phyloP scores from a whole-genome alignment of 2,797 vertebrate species.

The Caiman crocodilus region DNA sequence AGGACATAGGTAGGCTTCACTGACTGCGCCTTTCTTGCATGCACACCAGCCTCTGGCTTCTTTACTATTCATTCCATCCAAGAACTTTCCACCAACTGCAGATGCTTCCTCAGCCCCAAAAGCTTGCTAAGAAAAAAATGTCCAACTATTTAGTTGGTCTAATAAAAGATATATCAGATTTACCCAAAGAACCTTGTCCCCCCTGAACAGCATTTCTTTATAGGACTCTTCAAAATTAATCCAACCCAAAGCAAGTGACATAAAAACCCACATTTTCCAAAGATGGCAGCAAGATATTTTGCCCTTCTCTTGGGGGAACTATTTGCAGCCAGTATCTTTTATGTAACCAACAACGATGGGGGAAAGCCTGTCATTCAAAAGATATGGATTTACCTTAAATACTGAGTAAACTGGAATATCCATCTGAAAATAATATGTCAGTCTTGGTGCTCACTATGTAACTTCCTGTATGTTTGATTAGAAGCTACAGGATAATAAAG shows the following conservation, averaged over 20 bases:
- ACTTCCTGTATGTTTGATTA: neutral
- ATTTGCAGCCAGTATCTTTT: neutral
- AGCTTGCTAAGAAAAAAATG: too few relatives aligned
- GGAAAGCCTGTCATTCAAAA: neutral
- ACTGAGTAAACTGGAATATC: neutral
- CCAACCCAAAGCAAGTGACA: neutral
- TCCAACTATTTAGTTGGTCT: too few relatives aligned
- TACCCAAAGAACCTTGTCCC: neutral
- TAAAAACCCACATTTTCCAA: neutral
- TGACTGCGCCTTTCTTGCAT: too few relatives aligned
- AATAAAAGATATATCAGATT: too few relatives aligned
- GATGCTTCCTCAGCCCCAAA: too few relatives aligned
- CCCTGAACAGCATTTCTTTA: neutral
- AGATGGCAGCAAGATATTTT: neutral
- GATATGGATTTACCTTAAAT: neutral
- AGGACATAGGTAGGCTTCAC: too few relatives aligned
- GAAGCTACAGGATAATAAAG: neutral
- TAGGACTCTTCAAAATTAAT: neutral
- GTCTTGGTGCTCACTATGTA: neutral
- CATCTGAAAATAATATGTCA: neutral
- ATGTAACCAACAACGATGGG: neutral
- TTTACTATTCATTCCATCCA: too few relatives aligned
- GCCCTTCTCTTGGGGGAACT: neutral
- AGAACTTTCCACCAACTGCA: too few relatives aligned
- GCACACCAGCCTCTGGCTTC: too few relatives aligned